Base-by-base conservation (phyloP, 2,797 vertebrate species). In the Gobionotothen gibberifrons region DNA sequence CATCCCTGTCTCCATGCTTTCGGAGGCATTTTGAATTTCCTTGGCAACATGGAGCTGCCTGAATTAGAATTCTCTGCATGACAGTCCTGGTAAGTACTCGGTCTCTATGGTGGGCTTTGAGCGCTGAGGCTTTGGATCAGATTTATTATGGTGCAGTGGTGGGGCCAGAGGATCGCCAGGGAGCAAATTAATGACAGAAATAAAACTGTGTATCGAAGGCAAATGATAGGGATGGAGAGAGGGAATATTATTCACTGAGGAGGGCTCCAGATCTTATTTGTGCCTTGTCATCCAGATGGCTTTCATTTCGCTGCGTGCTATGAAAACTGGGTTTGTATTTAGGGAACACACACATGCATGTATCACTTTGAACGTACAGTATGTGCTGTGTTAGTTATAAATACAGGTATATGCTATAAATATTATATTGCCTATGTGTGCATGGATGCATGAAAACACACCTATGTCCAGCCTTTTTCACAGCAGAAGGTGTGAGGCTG, bases 1-100 rank as follows among this genome's bases (percentile, higher is more conserved):
- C 81, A 75, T 85, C 81, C 83, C 88, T 78, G 82, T 84, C 93
- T 92, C 89, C 86, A 89, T 88, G 89, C 89, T 90, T 93, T 90
- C 78, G 80, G 93, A 91, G 90, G 93, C 87, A 88, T 93, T 93
- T 92, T 90, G 93, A 93, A 94, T 94, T 91, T 90, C 90, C 89
- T 91, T 89, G 88, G 93, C 93, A 93, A 93, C 93, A 95, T 95
- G 94, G 94, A 94, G 90, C 89, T 92, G 91, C 93, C 92, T 89
- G 91, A 94, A 94, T 94, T 94, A 93, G 93, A 93, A 94, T 93
- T 92, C 94, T 93, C 93, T 90, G 93, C 94, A 94, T 95, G 94
- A 94, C 94, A 93, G 93, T 95, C 91, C 93, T 94, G 94, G 94
- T 95, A 92, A 95, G 94, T 92, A 88, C 90, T 87, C 86, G 68